Conservation (phyloP, 1,140 invertebrate species). For the Rhagoletis zephyria region DNA sequence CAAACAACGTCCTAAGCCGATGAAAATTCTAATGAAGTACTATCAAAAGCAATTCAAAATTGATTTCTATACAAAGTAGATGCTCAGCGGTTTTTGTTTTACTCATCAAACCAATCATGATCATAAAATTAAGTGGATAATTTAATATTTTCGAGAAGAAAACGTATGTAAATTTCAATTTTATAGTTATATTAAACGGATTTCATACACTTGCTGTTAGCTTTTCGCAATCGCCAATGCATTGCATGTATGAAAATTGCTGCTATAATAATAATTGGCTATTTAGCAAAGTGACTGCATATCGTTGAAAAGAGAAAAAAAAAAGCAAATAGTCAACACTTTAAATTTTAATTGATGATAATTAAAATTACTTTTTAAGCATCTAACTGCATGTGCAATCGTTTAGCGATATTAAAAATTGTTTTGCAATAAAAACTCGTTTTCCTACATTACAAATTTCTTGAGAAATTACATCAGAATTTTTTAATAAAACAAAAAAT, state of each 20-base stretch:
- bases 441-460: not conserved
- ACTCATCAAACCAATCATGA: not conserved
- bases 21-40: not conserved
- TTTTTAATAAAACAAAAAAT: not conserved
- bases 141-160: constrained; percentile 8
- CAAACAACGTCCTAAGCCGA: not conserved
- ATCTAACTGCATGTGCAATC: not conserved
- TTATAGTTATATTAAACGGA: not conserved
- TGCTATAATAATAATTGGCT: constrained; percentile 32
- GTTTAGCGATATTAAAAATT: not conserved
- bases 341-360: not conserved
- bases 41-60: not conserved
- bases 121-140: constrained; percentile 4
- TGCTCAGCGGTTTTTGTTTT: not conserved
- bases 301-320: not conserved
- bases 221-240: not conserved
- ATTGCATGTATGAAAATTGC: not conserved
- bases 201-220: not conserved
- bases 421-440: not conserved
- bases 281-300: constrained; percentile 17
- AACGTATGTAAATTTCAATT: not conserved
- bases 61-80: not conserved
- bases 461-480: constrained; percentile 2
- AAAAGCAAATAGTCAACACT: constrained; percentile 4
- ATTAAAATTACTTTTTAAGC: not conserved